These are phyloP conservation scores for Chloebia gouldiae DNA, from an alignment of 2,113 vertebrate genomes.

Conservation along the genomic window DNA sequence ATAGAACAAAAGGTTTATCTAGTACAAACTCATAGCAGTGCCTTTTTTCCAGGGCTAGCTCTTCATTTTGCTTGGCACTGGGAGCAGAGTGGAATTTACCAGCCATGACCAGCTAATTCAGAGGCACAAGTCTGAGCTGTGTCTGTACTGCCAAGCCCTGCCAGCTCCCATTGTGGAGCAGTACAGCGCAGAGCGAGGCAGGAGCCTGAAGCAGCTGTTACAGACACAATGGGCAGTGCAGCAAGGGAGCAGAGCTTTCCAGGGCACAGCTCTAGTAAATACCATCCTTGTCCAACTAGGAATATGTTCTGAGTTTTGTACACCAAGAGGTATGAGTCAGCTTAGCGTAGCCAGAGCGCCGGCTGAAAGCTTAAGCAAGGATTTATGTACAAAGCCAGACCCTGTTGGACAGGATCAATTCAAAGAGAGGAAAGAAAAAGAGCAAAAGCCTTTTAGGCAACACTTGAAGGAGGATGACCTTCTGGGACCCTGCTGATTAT, in stretches of 20 bases:
- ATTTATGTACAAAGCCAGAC: constrained; percentile 26
- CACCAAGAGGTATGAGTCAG: background rate
- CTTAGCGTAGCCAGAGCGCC: background rate
- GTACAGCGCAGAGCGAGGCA: background rate
- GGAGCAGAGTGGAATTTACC: background rate
- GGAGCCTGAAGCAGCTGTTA: background rate
- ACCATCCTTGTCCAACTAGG: background rate
- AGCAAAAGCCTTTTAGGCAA: constrained; percentile 40
- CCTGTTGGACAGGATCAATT: constrained; percentile 43
- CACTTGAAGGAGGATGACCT: constrained; percentile 36
- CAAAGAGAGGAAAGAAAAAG: constrained; percentile 11
- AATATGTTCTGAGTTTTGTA: background rate
- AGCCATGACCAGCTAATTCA: background rate
- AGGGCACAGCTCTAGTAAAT: background rate
- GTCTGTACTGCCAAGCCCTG: background rate
- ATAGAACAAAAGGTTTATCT: background rate
- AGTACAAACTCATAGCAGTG: background rate
- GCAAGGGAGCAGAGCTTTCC: background rate
- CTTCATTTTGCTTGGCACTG: background rate
- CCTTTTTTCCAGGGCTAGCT: background rate
- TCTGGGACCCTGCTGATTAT: constrained; percentile 44
- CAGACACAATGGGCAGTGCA: background rate
- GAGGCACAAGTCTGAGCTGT: background rate
- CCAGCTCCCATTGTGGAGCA: background rate
- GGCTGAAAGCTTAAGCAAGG: constrained; percentile 12